phyloP scores from a whole-genome alignment of 2,888 invertebrate genomes.

The Spodoptera littoralis region DNA sequence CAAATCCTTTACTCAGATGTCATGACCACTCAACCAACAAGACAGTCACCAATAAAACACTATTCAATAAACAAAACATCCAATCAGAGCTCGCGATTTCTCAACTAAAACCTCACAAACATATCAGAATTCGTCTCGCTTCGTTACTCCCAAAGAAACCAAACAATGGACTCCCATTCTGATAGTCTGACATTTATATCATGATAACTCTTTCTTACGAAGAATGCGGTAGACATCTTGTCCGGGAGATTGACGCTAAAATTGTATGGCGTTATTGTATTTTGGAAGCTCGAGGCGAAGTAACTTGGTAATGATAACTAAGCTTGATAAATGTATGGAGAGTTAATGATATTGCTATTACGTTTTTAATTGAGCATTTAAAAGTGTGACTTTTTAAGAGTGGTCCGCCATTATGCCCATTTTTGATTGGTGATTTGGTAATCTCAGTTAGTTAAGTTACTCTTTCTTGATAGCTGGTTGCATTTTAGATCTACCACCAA shows the following conservation, averaged over 20 bases:
- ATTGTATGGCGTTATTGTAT: constrained; percentile 53
- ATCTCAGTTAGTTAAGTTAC: too few relatives aligned
- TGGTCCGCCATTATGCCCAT: too few relatives aligned
- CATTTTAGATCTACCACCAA: too few relatives aligned
- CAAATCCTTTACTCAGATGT: too few relatives aligned
- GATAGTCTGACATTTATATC: constrained; percentile 50
- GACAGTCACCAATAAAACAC: constrained; percentile 1
- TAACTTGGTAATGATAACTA: too few relatives aligned
- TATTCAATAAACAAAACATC: background rate
- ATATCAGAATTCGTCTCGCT: constrained; percentile 48
- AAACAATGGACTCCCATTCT: constrained; percentile 52
- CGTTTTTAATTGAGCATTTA: too few relatives aligned
- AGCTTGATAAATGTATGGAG: too few relatives aligned
- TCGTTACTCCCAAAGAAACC: constrained; percentile 51
- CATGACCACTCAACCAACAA: too few relatives aligned
- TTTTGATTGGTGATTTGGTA: too few relatives aligned
- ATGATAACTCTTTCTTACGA: constrained; percentile 57
- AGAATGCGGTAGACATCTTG: constrained; percentile 57
- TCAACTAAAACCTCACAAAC: constrained; percentile 38
- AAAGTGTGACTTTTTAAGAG: too few relatives aligned
- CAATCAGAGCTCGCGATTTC: constrained; percentile 30
- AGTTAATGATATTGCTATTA: too few relatives aligned
- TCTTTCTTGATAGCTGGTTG: too few relatives aligned
- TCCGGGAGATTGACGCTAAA: constrained; percentile 58
- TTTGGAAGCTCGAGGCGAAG: constrained; percentile 7